Percentiles rank a stretch among this genome's conserved stretches.
These are phyloP conservation scores for Hesperophylax magnus DNA, from an alignment of 1,140 invertebrate genomes.

Conservation along the genomic window DNA sequence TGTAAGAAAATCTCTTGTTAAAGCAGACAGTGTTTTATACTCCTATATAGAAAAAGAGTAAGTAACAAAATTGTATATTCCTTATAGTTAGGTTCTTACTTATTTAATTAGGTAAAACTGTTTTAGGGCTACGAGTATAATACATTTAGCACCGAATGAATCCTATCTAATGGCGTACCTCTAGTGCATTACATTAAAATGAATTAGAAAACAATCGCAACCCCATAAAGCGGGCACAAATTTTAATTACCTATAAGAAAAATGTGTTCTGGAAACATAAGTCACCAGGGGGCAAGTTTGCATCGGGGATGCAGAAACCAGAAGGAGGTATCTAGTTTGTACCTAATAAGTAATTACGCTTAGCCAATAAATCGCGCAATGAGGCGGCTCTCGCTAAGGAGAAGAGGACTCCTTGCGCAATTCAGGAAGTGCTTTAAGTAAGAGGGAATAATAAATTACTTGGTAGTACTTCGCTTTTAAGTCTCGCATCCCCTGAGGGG, in stretches of 20 bases:
- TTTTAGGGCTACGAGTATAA: too few species aligned
- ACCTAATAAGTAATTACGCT: constrained; percentile 34
- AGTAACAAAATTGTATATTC: too few species aligned
- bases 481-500: not conserved
- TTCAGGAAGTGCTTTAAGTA: constrained; percentile 9
- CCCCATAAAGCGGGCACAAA: not conserved
- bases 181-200: not conserved
- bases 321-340: not conserved
- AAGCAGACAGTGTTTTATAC: too few species aligned
- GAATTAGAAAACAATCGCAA: constrained; percentile 1
- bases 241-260: constrained; percentile 22
- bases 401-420: not conserved
- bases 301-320: not conserved
- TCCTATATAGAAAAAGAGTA: too few species aligned
- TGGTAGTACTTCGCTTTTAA: not conserved
- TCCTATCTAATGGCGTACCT: too few species aligned
- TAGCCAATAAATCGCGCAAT: constrained; percentile 38
- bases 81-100: too few species aligned
- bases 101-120: too few species aligned
- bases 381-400: not conserved
- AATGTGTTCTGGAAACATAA: constrained; percentile 4
- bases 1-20: too few species aligned
- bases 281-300: not conserved
- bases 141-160: too few species aligned
- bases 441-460: constrained; percentile 36